Evolutionary conservation across 2,797 vertebrate species (phyloP).

Genomic region (Pseudomugil gertrudae): DNA sequence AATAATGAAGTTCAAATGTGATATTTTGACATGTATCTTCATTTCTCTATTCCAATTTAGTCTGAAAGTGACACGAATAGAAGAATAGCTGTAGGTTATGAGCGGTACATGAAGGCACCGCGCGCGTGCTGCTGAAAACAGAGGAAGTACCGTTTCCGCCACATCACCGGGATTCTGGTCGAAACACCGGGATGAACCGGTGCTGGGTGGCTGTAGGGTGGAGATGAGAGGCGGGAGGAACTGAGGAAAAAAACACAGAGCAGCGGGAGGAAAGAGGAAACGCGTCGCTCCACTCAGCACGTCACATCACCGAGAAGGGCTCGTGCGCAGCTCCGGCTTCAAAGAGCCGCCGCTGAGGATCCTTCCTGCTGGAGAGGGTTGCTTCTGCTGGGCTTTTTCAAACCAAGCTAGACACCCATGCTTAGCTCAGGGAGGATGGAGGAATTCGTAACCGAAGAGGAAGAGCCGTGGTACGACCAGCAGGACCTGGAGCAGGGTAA

Average conservation of each 20-base stretch:
- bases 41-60: no score
- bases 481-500: constrained; percentile 96
- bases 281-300: constrained; percentile 35
- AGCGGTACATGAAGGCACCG: constrained; percentile 52
- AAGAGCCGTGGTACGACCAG: constrained; percentile 95
- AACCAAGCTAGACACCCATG: constrained; percentile 60
- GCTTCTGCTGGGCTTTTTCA: constrained; percentile 14
- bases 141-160: constrained; percentile 17
- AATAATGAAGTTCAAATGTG: no score
- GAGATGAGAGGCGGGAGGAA: constrained; percentile 51
- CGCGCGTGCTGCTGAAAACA: neutral
- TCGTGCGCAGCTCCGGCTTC: constrained; percentile 19
- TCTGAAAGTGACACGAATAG: neutral
- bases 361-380: constrained; percentile 4
- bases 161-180: constrained; percentile 2
- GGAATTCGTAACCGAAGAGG: constrained; percentile 92
- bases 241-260: constrained; percentile 29
- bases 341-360: constrained; percentile 26
- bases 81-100: neutral
- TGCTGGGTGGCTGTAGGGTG: constrained; percentile 23
- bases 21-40: no score
- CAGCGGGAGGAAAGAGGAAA: constrained; percentile 55
- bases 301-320: neutral
- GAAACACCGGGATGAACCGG: constrained; percentile 59
- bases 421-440: constrained; percentile 89